Percentiles rank a stretch among this genome's conserved stretches.
phyloP scores from a whole-genome alignment of 2,113 vertebrate genomes.

The Carlito syrichta region DNA sequence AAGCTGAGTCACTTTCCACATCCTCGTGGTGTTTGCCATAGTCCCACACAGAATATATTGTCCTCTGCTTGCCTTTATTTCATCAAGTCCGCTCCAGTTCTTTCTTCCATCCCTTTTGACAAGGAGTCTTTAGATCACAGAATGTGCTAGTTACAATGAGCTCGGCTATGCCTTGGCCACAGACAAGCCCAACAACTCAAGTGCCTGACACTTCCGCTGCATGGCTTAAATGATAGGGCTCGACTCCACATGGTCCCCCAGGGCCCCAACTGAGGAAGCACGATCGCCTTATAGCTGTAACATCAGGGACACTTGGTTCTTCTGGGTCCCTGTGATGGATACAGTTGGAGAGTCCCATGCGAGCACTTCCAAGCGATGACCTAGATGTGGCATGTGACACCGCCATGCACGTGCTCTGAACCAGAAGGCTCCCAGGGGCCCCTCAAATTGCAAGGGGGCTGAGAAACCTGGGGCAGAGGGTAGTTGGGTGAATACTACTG shows the following conservation, averaged over 20 bases:
- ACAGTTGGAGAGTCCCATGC: accelerated
- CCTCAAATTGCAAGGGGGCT: not conserved
- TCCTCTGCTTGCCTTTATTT: too few relatives aligned
- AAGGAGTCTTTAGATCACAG: accelerated
- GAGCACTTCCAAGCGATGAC: not conserved
- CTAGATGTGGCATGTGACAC: not conserved
- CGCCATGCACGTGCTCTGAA: not conserved
- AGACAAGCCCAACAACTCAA: too few relatives aligned
- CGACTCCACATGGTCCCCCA: accelerated
- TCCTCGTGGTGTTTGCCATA: accelerated
- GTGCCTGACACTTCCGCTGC: accelerated
- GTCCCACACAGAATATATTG: accelerated
- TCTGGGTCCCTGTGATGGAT: not conserved
- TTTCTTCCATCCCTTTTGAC: not conserved
- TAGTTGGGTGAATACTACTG: accelerated
- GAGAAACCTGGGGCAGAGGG: not conserved
- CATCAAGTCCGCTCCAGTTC: accelerated
- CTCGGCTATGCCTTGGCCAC: accelerated
- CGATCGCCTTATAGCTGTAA: too few relatives aligned
- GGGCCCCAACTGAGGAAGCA: not conserved
- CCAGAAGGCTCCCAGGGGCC: not conserved
- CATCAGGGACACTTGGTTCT: accelerated
- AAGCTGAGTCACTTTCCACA: too few relatives aligned
- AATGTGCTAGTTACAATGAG: not conserved
- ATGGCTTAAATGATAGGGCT: accelerated